Evolutionary conservation across 2,888 invertebrate species (phyloP).

Genomic region (Zele albiditarsus): DNA sequence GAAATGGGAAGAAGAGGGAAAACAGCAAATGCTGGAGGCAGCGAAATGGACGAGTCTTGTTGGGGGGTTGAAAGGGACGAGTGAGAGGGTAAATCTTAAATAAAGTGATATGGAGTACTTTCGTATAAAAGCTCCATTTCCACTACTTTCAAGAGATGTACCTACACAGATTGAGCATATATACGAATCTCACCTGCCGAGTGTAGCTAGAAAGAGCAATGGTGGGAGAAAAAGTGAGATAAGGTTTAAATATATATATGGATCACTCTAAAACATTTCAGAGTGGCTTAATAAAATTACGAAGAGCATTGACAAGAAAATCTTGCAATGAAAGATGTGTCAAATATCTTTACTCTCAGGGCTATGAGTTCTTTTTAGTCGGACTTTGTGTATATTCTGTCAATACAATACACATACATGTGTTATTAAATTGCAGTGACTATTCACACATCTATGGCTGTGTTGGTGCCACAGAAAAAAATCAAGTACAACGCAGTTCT

Average conservation of each 20-base stretch:
- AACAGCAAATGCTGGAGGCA: constrained; percentile 56
- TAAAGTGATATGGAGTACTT: constrained; percentile 74
- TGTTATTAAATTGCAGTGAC: too few relatives aligned
- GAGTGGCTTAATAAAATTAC: constrained; percentile 2
- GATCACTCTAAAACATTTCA: constrained; percentile 18
- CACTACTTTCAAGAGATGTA: constrained; percentile 52
- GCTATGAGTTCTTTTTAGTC: background rate
- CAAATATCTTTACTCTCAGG: background rate
- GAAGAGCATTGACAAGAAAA: constrained; percentile 4
- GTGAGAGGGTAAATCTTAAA: constrained; percentile 73
- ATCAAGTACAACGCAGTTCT: too few relatives aligned
- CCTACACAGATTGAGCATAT: constrained; percentile 33
- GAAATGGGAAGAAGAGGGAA: constrained; percentile 40
- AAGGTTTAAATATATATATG: background rate
- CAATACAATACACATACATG: too few relatives aligned
- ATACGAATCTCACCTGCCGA: constrained; percentile 23
- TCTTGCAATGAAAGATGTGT: constrained; percentile 1
- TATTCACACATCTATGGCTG: too few relatives aligned
- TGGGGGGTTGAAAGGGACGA: constrained; percentile 71
- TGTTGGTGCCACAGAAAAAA: too few relatives aligned
- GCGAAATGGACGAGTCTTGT: constrained; percentile 73
- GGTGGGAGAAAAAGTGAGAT: background rate
- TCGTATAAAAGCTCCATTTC: constrained; percentile 73
- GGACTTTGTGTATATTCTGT: too few relatives aligned
- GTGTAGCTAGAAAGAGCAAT: background rate